These are phyloP conservation scores for Tangara arthus DNA, from an alignment of 2,797 vertebrate genomes.

Conservation along the genomic window DNA sequence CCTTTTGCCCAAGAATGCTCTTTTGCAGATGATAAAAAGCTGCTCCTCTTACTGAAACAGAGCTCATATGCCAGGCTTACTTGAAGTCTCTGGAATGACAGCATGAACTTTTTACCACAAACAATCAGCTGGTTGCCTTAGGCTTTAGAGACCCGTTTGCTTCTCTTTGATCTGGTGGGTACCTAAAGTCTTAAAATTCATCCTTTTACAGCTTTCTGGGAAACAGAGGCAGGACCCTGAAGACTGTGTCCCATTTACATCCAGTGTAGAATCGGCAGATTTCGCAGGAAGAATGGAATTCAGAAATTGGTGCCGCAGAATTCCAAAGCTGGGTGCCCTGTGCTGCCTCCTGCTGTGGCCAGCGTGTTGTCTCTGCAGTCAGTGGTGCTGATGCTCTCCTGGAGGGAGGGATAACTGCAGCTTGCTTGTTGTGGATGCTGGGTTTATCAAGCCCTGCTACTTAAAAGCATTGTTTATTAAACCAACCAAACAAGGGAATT, in stretches of 20 bases:
- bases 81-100: background rate
- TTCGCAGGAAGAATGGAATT: background rate
- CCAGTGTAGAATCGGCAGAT: background rate
- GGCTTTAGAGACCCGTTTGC: rapidly evolving
- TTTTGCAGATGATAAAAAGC: background rate
- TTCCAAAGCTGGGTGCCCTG: background rate
- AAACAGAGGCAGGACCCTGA: background rate
- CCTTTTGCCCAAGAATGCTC: background rate
- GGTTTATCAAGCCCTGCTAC: background rate
- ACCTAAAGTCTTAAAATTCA: background rate
- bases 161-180: background rate
- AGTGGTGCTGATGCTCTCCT: background rate
- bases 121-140: background rate
- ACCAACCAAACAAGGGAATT: slow-evolving; percentile 46
- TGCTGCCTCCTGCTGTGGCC: background rate
- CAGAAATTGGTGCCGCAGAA: background rate
- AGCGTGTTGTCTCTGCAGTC: rapidly evolving
- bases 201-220: background rate
- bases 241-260: background rate
- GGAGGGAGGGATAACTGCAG: background rate
- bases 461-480: slow-evolving; percentile 50
- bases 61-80: background rate
- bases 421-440: background rate
- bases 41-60: background rate
- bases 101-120: background rate